Evolutionary conservation across 2,113 vertebrate genomes (phyloP).

Genomic region (Bathybates hornii): DNA sequence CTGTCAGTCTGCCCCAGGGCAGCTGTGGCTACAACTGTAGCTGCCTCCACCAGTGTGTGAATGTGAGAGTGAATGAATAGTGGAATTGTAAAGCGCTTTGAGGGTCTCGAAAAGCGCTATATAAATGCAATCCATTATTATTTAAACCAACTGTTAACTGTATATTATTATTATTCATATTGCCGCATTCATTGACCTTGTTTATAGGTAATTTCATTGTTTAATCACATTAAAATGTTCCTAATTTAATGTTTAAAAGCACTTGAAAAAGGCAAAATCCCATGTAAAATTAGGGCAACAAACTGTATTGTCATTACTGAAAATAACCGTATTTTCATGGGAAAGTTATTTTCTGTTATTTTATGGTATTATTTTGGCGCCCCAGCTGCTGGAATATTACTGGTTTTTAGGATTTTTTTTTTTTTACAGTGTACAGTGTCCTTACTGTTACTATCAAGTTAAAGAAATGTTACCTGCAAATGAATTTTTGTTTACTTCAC

Average conservation of each 20-base stretch:
- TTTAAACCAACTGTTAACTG: not conserved
- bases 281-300: fast-evolving
- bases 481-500: not conserved
- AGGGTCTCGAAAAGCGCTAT: fast-evolving
- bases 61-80: too few relatives aligned
- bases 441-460: not conserved
- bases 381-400: not conserved
- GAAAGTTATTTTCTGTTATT: not conserved
- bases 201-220: not conserved
- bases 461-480: not conserved
- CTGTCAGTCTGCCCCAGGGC: fast-evolving
- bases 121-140: not conserved
- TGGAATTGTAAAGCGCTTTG: fast-evolving
- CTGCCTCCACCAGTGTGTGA: too few relatives aligned
- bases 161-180: not conserved
- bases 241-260: not conserved
- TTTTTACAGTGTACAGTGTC: not conserved
- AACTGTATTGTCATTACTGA: not conserved
- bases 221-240: not conserved
- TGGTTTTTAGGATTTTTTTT: not conserved
- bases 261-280: not conserved
- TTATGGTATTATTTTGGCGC: fast-evolving
- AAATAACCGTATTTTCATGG: not conserved
- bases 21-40: too few relatives aligned
- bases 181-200: not conserved